Conservation (phyloP, 2,797 vertebrate species). For the Poeciliopsis gracilis region DNA sequence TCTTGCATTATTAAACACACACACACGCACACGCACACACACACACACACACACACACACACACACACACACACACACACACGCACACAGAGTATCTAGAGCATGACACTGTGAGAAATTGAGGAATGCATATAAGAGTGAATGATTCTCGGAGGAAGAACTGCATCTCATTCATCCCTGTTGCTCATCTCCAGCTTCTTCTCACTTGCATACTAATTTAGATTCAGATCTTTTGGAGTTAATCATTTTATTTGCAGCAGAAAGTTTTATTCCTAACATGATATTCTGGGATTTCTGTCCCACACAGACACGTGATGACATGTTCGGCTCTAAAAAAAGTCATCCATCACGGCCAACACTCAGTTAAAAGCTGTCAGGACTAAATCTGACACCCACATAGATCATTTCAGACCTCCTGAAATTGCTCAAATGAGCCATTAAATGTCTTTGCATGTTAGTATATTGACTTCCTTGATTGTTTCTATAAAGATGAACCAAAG, state of each 20-base stretch:
- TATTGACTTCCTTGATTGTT: slow-evolving; percentile 27
- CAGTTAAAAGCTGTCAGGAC: slow-evolving; percentile 61
- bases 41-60: slow-evolving; percentile 11
- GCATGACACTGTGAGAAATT: slow-evolving; percentile 36
- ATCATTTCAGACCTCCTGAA: slow-evolving; percentile 55
- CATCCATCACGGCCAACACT: slow-evolving; percentile 52
- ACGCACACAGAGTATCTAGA: background rate
- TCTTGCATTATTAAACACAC: slow-evolving; percentile 1
- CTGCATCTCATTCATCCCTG: slow-evolving; percentile 25
- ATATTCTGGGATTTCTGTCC: slow-evolving; percentile 8
- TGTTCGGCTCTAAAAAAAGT: slow-evolving; percentile 18
- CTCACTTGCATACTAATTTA: background rate
- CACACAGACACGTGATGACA: background rate
- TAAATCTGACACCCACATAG: slow-evolving; percentile 49
- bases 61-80: background rate
- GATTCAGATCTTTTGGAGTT: slow-evolving; percentile 24
- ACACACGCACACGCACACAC: background rate
- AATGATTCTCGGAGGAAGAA: slow-evolving; percentile 16
- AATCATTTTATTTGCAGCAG: slow-evolving; percentile 22
- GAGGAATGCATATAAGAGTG: slow-evolving; percentile 23
- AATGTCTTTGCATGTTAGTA: slow-evolving; percentile 31
- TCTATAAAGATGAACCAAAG: slow-evolving; percentile 27
- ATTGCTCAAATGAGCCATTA: slow-evolving; percentile 56
- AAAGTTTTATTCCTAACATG: slow-evolving; percentile 38
- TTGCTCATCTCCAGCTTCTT: slow-evolving; percentile 30